Evolutionary conservation across 2,113 vertebrate genomes (phyloP).

Genomic region (Epinephelus moara): DNA sequence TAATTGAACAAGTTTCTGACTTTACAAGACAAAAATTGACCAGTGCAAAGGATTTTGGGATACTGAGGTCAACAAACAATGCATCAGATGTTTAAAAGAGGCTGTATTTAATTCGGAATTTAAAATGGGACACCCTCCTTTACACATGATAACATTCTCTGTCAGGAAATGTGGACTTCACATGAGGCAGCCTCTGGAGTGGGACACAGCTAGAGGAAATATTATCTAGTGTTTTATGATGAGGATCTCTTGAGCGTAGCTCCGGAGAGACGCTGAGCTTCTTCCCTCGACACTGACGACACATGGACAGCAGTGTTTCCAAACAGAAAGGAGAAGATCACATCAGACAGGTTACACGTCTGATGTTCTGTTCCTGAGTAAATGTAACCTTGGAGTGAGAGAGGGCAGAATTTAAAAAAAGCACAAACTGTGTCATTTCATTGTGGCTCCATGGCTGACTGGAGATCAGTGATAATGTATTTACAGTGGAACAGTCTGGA

Average conservation of each 20-base stretch:
- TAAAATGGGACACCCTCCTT: background rate
- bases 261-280: conserved; percentile 20
- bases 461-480: conserved; percentile 63
- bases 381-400: conserved; percentile 52
- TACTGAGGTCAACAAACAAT: background rate
- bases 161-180: conserved; percentile 8
- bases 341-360: conserved; percentile 39
- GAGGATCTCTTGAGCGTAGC: conserved; percentile 8
- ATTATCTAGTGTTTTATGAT: background rate
- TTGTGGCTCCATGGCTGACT: conserved; percentile 58
- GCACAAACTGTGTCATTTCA: conserved; percentile 70
- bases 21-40: conserved; percentile 8
- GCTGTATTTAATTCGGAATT: background rate
- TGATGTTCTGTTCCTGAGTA: conserved; percentile 68
- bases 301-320: conserved; percentile 17
- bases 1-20: background rate
- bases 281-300: background rate
- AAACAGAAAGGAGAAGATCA: conserved; percentile 27
- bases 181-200: conserved; percentile 16
- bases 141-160: background rate
- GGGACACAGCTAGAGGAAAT: conserved; percentile 18
- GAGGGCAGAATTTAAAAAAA: conserved; percentile 49
- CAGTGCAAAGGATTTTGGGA: background rate
- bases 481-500: conserved; percentile 55
- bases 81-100: background rate